Percentiles rank a stretch among this genome's conserved stretches.
Conservation (phyloP, 23 tunicate genomes). For the Trididemnum miniatum region DNA sequence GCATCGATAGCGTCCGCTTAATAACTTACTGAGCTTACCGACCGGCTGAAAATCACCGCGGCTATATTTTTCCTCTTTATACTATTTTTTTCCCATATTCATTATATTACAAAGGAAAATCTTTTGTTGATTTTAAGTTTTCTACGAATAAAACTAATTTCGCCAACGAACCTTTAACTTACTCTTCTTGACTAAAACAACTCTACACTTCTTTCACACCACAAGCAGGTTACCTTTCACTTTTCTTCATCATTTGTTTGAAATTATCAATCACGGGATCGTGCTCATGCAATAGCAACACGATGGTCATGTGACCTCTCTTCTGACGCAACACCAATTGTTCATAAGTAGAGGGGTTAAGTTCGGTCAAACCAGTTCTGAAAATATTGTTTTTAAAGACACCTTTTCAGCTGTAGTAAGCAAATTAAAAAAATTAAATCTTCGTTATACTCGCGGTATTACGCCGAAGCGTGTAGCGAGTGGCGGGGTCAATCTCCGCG, state of each 20-base stretch:
- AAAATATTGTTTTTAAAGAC: background rate
- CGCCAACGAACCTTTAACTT: too few species aligned
- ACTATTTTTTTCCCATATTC: too few species aligned
- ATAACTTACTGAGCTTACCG: too few species aligned
- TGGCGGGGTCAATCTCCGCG: background rate
- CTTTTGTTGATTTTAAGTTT: too few species aligned
- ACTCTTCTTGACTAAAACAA: too few species aligned
- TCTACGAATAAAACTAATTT: too few species aligned
- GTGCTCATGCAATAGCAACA: slow-evolving; percentile 36
- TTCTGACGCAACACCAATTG: slow-evolving; percentile 47
- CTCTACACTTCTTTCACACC: too few species aligned
- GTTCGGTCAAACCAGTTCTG: slow-evolving; percentile 20
- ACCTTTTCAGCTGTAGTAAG: background rate
- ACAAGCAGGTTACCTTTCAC: slow-evolving; percentile 43
- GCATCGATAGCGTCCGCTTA: too few species aligned
- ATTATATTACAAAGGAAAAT: too few species aligned
- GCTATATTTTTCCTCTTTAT: too few species aligned
- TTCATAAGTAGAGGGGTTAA: slow-evolving; percentile 54
- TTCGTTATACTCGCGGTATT: background rate
- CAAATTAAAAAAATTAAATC: too few species aligned
- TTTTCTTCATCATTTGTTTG: slow-evolving; percentile 30
- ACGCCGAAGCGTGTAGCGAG: background rate
- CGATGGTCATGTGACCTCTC: slow-evolving; percentile 78
- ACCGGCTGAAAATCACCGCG: too few species aligned
- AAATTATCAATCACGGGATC: slow-evolving; percentile 39